Conservation (phyloP, 2,888 invertebrate genomes). For the Lottia gigantea region DNA sequence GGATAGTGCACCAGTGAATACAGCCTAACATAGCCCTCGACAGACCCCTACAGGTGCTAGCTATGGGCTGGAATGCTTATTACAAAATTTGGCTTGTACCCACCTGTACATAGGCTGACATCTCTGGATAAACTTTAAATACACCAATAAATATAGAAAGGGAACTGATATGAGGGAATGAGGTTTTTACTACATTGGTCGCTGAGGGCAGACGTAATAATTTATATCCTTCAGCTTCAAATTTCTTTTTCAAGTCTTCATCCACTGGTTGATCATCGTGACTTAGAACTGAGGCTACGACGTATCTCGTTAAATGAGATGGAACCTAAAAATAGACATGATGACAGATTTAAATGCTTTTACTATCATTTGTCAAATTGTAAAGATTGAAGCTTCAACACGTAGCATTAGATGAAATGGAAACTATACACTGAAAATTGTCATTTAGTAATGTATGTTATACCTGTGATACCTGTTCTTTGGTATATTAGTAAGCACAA, state of each 20-base stretch:
- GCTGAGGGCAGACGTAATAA: slow-evolving; percentile 66
- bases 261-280: slow-evolving; percentile 40
- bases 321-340: not conserved
- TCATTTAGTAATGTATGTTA: no score
- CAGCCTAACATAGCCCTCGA: no score
- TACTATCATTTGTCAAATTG: no score
- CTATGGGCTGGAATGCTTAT: no score
- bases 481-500: no score
- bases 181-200: slow-evolving; percentile 66
- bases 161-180: slow-evolving; percentile 68
- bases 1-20: no score
- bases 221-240: slow-evolving; percentile 65
- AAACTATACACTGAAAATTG: no score
- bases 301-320: slow-evolving; percentile 51
- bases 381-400: no score
- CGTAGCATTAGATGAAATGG: no score
- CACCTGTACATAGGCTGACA: slow-evolving; percentile 67
- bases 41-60: no score
- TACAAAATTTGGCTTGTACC: no score
- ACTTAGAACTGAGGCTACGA: slow-evolving; percentile 67
- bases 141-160: slow-evolving; percentile 69
- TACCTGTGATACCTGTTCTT: no score
- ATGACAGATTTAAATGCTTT: not conserved
- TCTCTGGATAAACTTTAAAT: slow-evolving; percentile 68
- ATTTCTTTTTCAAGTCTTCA: slow-evolving; percentile 41